Conservation (phyloP, 2,113 vertebrate genomes). For the Malurus alboscapulatus region DNA sequence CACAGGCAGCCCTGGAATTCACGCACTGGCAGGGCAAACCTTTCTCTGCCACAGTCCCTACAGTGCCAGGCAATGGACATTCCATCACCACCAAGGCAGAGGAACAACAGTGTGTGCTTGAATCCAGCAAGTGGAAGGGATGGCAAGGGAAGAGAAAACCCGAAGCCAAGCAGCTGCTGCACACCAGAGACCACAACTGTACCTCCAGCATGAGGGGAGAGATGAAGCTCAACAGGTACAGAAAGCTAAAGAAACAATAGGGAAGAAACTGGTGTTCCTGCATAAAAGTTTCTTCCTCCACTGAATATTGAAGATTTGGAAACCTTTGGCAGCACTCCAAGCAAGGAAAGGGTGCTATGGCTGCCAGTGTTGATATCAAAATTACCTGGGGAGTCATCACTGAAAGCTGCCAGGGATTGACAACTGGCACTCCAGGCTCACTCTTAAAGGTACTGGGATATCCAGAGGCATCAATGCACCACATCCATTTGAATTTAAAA, state of each 20-base stretch:
- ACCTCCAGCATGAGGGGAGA: not conserved
- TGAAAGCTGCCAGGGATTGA: not conserved
- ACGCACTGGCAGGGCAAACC: fast-evolving
- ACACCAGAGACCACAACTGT: not conserved
- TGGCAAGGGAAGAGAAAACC: not conserved
- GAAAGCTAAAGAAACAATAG: not conserved
- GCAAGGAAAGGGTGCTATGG: not conserved
- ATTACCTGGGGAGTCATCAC: not conserved
- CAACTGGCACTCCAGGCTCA: not conserved
- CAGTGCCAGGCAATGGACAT: fast-evolving
- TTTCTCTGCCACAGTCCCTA: not conserved
- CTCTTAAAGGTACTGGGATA: not conserved
- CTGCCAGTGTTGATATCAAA: not conserved
- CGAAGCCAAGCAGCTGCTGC: not conserved
- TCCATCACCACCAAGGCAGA: not conserved
- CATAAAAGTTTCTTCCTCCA: not conserved
- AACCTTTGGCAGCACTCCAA: not conserved
- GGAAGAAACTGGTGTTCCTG: not conserved
- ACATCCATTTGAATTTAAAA: not conserved
- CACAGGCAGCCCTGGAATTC: not conserved
- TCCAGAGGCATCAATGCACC: not conserved
- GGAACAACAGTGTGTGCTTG: not conserved
- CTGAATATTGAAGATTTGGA: not conserved
- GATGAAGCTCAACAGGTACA: not conserved
- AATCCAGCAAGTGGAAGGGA: not conserved